Conservation (phyloP, 2,113 vertebrate species). For the Tragelaphus imberbis region DNA sequence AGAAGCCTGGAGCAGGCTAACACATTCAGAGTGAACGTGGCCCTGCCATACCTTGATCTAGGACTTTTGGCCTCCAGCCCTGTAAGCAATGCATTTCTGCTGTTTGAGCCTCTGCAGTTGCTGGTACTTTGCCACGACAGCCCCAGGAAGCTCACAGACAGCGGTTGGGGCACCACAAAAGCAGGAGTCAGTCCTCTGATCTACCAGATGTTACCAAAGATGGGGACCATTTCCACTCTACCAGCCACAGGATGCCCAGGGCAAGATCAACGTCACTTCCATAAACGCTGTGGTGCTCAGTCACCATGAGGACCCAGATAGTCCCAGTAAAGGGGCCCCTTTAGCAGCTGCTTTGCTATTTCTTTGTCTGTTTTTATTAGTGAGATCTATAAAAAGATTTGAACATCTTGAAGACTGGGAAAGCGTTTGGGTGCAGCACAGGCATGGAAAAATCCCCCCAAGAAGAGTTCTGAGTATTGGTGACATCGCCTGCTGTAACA, state of each 20-base stretch:
- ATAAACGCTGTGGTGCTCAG: fast-evolving
- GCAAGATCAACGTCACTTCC: fast-evolving
- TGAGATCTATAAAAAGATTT: not conserved
- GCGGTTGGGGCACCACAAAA: too few relatives aligned
- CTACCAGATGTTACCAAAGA: fast-evolving
- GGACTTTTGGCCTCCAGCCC: not conserved
- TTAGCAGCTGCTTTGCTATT: not conserved
- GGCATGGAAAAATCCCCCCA: not conserved
- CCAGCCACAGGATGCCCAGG: fast-evolving
- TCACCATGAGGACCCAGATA: fast-evolving
- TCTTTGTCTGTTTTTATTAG: not conserved
- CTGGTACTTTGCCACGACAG: fast-evolving
- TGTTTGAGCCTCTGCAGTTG: not conserved
- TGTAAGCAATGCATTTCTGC: fast-evolving
- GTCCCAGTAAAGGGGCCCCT: fast-evolving
- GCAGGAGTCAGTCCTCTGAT: not conserved
- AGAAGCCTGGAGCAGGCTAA: not conserved
- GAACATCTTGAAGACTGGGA: not conserved
- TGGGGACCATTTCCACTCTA: not conserved
- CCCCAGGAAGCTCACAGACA: not conserved
- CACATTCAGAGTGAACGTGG: fast-evolving
- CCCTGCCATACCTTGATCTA: fast-evolving
- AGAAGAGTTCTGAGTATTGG: not conserved
- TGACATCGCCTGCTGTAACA: not conserved
- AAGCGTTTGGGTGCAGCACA: not conserved